Evolutionary conservation across 2,113 vertebrate genomes (phyloP).

Genomic region (Syrrhaptes paradoxus): DNA sequence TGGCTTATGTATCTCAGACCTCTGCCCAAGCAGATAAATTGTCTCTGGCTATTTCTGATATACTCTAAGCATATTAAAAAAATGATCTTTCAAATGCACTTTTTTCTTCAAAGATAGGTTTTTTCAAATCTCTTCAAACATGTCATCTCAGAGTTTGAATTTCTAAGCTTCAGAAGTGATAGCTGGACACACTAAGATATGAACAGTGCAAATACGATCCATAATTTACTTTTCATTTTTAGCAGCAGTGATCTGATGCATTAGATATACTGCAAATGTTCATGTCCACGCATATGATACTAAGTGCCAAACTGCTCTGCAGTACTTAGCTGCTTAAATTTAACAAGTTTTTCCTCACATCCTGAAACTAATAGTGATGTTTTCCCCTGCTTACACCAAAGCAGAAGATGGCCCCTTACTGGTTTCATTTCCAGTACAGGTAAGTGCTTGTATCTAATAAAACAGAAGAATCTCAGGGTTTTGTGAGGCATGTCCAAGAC

Average conservation of each 20-base stretch:
- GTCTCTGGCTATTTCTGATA: neutral
- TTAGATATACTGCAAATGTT: neutral
- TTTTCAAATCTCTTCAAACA: conserved; percentile 50
- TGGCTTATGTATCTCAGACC: neutral
- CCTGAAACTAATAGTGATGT: neutral
- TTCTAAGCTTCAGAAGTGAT: conserved; percentile 20
- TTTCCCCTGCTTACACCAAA: neutral
- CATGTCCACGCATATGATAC: neutral
- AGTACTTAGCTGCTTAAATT: neutral
- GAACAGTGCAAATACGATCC: neutral
- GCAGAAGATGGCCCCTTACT: neutral
- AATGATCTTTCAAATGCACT: neutral
- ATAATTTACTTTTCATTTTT: conserved; percentile 21
- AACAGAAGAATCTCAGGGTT: neutral
- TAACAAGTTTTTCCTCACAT: neutral
- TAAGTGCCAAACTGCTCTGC: neutral
- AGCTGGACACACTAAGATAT: neutral
- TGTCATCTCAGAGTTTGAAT: neutral
- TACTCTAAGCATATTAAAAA: conserved; percentile 3
- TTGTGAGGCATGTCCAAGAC: neutral
- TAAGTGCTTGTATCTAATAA: neutral
- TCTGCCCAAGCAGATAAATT: conserved; percentile 40
- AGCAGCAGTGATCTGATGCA: neutral
- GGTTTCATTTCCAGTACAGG: neutral
- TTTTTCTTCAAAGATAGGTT: conserved; percentile 2